These are phyloP conservation scores for Artibeus jamaicensis DNA, from an alignment of 2,797 vertebrate genomes.

Conservation along the genomic window DNA sequence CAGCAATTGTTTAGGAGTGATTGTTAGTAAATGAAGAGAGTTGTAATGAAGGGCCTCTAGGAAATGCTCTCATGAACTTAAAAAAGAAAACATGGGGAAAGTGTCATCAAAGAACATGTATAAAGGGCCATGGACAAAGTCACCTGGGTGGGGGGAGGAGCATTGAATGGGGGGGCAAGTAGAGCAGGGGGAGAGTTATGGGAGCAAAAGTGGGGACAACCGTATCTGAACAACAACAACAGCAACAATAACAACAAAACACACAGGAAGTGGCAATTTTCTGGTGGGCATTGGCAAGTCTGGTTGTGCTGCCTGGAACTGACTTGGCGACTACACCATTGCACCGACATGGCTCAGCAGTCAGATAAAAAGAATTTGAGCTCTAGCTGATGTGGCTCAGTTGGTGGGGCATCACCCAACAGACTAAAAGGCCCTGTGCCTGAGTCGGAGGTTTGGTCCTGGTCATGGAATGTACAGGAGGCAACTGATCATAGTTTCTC, in stretches of 20 bases:
- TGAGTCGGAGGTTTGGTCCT: no score
- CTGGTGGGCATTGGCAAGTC: background rate
- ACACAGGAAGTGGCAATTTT: background rate
- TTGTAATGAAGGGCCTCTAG: background rate
- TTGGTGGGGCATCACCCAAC: no score
- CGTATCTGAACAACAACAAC: no score
- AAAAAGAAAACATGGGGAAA: background rate
- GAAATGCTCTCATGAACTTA: background rate
- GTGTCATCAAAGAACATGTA: no score
- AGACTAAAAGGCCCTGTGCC: no score
- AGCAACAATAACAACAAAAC: background rate
- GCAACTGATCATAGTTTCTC: no score
- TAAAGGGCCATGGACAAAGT: no score
- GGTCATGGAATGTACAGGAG: no score
- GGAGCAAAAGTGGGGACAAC: no score
- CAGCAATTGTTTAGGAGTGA: background rate
- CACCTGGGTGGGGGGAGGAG: no score
- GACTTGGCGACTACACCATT: background rate
- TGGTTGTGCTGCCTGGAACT: background rate
- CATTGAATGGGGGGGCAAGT: no score
- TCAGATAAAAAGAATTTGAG: background rate
- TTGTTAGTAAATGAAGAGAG: background rate
- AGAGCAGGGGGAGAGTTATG: no score
- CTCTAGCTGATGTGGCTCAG: background rate
- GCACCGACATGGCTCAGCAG: background rate